Conservation (phyloP, 1,140 invertebrate genomes). For the Sycophaga agraensis region DNA sequence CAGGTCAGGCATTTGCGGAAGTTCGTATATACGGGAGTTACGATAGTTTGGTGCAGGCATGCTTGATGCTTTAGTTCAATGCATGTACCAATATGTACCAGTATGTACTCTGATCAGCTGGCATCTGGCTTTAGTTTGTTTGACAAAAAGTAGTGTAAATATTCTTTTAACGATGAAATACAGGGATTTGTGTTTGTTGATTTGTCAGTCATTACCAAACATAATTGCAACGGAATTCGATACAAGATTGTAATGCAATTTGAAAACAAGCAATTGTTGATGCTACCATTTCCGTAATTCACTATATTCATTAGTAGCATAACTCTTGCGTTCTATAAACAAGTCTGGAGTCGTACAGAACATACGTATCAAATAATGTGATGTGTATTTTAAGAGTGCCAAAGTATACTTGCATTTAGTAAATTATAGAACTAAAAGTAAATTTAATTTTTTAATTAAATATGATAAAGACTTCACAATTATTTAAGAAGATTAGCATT, state of each 20-base stretch:
- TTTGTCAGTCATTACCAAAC: too few species aligned
- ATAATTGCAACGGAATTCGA: too few species aligned
- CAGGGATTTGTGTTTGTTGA: too few species aligned
- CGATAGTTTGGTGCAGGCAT: too few species aligned
- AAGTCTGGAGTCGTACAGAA: too few species aligned
- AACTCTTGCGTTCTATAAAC: too few species aligned
- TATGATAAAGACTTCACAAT: neutral
- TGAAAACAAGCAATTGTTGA: neutral
- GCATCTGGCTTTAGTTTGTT: neutral
- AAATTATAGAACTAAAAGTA: neutral
- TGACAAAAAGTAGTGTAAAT: too few species aligned
- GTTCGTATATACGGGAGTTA: too few species aligned
- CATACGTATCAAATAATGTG: neutral
- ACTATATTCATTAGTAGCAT: neutral
- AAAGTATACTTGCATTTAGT: neutral
- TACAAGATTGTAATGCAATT: neutral
- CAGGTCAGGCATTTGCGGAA: too few species aligned
- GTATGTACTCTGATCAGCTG: constrained; percentile 1
- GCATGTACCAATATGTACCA: too few species aligned
- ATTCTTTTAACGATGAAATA: too few species aligned
- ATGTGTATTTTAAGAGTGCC: neutral
- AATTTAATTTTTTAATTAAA: neutral
- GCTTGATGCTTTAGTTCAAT: too few species aligned
- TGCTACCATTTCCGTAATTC: neutral
- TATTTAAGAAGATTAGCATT: neutral